Evolutionary conservation across 2,888 invertebrate species (phyloP), one percentile per base, ranked within the genome.

Genomic region (Encarsia formosa): DNA sequence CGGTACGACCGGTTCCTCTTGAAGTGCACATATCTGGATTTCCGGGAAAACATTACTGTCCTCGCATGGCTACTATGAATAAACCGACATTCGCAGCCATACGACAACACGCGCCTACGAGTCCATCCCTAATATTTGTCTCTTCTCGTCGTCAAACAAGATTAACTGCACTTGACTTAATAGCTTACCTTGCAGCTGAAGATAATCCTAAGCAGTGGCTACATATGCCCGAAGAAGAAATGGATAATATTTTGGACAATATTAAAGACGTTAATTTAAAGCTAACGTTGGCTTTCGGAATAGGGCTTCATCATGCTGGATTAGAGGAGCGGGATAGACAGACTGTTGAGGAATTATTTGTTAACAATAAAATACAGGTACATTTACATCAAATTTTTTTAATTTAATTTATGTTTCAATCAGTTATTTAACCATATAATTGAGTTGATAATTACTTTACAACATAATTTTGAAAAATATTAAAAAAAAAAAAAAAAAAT

Each of bases 31-130:
- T 97, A 63, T 85, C 88, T 43, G 99, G 99, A 0, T 99, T 94
- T 71, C 90, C 96, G 0, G 99, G 96, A 4, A 92, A 97, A 60
- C 95, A 99, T 74, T 99, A 99, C 77, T 99, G 99, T 67, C 99
- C 99, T 0, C 84, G 99, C 41, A 99, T 99, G 99, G 88, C 96
- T 57, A 90, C 96, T 0, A 99, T 99, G 99, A 99, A 99, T 77
- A 91, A 95, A 66, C 98, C 99, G 0, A 88, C 94, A 0, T 99
- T 91, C 78, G 92, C 94, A 75, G 93, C 97, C 0, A 96, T 99
- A 57, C 83, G 88, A 39, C 88, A 90, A 47, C 91, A 98, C 73
- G 95, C 98, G 0, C 92, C 95, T 0, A 76, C 79, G 46, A 94
- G 97, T 65, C 98, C 99, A 0, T 81, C 89, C 0, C 81, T 99